Base-by-base conservation (phyloP, 2,113 vertebrate genomes). In the Raja brachyura region DNA sequence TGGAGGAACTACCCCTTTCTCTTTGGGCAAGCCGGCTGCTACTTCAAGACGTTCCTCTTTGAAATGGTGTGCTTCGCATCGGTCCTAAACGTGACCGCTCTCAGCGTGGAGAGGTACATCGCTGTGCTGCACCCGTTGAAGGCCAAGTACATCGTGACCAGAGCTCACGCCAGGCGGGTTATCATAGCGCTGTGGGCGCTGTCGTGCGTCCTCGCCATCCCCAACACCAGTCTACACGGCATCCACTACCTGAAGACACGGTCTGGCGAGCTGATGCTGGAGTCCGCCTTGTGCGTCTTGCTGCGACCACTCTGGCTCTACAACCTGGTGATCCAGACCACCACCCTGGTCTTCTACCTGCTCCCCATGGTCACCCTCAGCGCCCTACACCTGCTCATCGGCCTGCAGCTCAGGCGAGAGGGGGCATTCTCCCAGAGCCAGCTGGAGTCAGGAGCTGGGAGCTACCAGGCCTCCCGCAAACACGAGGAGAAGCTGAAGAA, bases 1-100 rank as follows among this genome's bases (percentile, higher is more conserved):
- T 97, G 97, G 97, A 96, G 95, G 93, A 99, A 98, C 95, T 99
- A 99, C 95, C 98, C 98, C 0, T 99, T 98, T 95, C 96, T 98
- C 93, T 94, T 99, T 93, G 98, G 98, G 0, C 75, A 95, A 0
- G 95, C 95, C 0, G 98, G 98, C 93, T 99, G 99, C 96, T 97
- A 97, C 93, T 98, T 99, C 94, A 99, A 98, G 94, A 98, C 96
- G 0, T 95, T 99, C 95, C 96, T 99, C 73, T 98, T 99, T 0
- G 98, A 99, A 95, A 98, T 97, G 0, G 98, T 98, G 28, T 99
- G 98, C 95, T 97, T 99, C 0, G 98, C 98, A 0, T 99, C 98
- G 0, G 98, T 99, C 95, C 97, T 99, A 73, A 99, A 98, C 0
- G 98, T 99, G 93, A 99, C 98, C 0, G 98, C 98, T 0, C 96